Percentiles rank a stretch among this genome's conserved stretches.
phyloP scores from a whole-genome alignment of 2,113 vertebrate species.

The Tragelaphus strepsiceros region DNA sequence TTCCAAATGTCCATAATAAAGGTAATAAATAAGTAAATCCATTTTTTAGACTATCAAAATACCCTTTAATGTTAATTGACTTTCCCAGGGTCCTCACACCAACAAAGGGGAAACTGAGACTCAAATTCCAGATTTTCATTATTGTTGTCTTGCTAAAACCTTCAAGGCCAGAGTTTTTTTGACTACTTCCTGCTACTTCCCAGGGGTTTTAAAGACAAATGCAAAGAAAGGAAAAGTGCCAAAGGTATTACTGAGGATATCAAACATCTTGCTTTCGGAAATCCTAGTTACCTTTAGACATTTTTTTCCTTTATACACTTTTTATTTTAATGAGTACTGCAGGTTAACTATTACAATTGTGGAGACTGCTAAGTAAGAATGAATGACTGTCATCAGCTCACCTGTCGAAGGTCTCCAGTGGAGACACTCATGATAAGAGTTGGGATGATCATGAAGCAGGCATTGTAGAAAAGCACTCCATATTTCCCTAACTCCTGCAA shows the following conservation, averaged over 20 bases:
- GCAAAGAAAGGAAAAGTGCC: background rate
- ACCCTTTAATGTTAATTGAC: background rate
- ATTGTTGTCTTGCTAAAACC: background rate
- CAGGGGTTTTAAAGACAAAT: background rate
- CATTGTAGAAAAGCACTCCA: constrained; percentile 94
- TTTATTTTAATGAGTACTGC: background rate
- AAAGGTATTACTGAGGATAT: background rate
- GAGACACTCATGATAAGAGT: constrained; percentile 83
- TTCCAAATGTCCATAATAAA: background rate
- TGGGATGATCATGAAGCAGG: constrained; percentile 90
- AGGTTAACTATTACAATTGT: background rate
- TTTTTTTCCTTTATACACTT: background rate
- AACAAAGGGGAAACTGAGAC: background rate
- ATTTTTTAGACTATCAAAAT: background rate
- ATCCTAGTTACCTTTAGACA: background rate
- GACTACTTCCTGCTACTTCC: background rate
- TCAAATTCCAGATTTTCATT: background rate
- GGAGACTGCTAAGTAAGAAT: background rate
- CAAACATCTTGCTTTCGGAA: background rate
- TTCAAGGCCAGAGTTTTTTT: background rate
- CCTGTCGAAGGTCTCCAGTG: constrained; percentile 90
- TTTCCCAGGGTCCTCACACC: background rate
- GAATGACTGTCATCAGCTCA: constrained; percentile 52
- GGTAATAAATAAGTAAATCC: background rate
- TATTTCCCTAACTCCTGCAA: constrained; percentile 91